Conservation (phyloP, 2,888 invertebrate genomes). For the Tipula helvola region DNA sequence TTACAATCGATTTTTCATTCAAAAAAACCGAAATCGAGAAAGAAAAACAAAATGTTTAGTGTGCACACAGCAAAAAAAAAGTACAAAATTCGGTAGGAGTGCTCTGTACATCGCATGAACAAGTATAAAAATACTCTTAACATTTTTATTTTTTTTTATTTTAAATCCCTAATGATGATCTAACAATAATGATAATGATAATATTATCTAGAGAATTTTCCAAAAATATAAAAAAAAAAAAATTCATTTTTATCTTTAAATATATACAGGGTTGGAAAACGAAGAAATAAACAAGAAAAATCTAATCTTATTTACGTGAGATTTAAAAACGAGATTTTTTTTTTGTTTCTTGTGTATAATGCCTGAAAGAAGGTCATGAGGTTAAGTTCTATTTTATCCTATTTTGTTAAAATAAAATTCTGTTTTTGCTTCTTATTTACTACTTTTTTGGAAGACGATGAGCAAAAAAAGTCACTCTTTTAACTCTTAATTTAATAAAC, state of each 20-base stretch:
- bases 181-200: slow-evolving; percentile 4
- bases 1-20: neutral
- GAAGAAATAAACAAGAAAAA: neutral
- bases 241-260: neutral
- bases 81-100: neutral
- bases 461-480: neutral
- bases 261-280: neutral
- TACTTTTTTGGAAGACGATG: neutral
- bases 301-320: neutral
- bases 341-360: neutral
- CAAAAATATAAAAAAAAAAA: neutral
- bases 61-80: neutral
- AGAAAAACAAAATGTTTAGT: neutral
- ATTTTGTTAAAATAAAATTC: neutral
- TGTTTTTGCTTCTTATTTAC: neutral
- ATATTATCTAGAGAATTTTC: neutral
- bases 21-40: neutral
- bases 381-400: neutral
- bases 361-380: neutral
- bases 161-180: slow-evolving; percentile 4
- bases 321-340: neutral
- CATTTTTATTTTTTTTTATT: neutral
- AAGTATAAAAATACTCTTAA: neutral
- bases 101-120: neutral
- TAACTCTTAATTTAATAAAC: neutral